These are phyloP conservation scores for Platypus cylindrus DNA, from an alignment of 2,888 invertebrate genomes.

Conservation along the genomic window DNA sequence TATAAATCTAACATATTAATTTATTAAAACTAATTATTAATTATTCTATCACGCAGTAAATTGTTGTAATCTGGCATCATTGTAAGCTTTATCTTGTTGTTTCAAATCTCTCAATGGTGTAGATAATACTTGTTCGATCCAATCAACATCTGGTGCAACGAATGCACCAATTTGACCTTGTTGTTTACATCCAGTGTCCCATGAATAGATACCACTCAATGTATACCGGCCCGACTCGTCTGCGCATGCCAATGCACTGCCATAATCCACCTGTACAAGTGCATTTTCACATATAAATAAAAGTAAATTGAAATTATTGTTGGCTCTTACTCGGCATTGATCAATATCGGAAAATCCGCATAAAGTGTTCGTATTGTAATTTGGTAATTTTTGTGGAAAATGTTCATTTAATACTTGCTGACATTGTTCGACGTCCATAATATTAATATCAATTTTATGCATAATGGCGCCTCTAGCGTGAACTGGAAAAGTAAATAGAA, in stretches of 20 bases:
- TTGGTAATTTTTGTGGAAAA: slow-evolving; percentile 43
- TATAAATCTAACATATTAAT: too few species aligned
- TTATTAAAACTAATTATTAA: slow-evolving; percentile 1
- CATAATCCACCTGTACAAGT: slow-evolving; percentile 46
- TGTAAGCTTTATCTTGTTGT: slow-evolving; percentile 23
- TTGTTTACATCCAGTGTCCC: slow-evolving; percentile 55
- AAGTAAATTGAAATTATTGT: too few species aligned
- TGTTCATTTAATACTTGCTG: slow-evolving; percentile 43
- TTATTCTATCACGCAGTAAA: slow-evolving; percentile 4
- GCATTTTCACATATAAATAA: too few species aligned
- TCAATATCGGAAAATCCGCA: slow-evolving; percentile 61
- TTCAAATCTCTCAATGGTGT: slow-evolving; percentile 32
- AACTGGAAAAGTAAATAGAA: slow-evolving; percentile 39
- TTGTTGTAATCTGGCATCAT: slow-evolving; percentile 9
- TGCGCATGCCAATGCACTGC: slow-evolving; percentile 70
- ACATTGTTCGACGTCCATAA: slow-evolving; percentile 50
- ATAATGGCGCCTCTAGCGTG: slow-evolving; percentile 62
- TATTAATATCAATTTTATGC: slow-evolving; percentile 57
- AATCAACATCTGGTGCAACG: slow-evolving; percentile 34
- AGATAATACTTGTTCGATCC: slow-evolving; percentile 33
- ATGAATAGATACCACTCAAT: slow-evolving; percentile 62
- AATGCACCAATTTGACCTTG: slow-evolving; percentile 35
- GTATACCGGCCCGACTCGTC: slow-evolving; percentile 54
- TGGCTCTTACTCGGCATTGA: slow-evolving; percentile 54
- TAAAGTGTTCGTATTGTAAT: slow-evolving; percentile 49